Base-by-base conservation (phyloP, 1,140 invertebrate genomes). In the Cotesia chilonis region DNA sequence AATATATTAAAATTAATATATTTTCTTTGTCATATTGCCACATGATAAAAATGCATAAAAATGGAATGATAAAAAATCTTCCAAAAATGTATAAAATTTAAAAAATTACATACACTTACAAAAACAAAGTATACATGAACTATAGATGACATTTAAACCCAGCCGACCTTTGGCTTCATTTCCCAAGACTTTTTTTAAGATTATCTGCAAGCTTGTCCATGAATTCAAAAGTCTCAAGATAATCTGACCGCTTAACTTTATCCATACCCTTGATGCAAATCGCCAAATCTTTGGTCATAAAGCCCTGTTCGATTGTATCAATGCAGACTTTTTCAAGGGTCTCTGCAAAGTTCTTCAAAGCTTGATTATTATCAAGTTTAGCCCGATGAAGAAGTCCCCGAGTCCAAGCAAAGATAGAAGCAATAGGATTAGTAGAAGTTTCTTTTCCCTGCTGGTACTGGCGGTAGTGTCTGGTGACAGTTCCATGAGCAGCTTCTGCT, bases 351-450 rank as follows among this genome's bases (percentile, higher is more conserved):
- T 91, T 88, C 70, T 90, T 88, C 17, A 99, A 87, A 69, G 88
- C 86, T 17, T 87, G 75, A 80, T 99, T 99, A 57, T 93, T 90
- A 80, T 99, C 98, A 28, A 99, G 87, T 81, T 98, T 96, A 38
- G 96, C 97, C 75, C 98, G 91, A 84, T 99, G 97, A 57, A 94
- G 85, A 0, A 99, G 88, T 61, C 98, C 98, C 78, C 92, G 90
- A 0, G 96, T 97, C 98, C 98, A 99, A 4, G 98, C 98, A 87
- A 98, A 99, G 77, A 99, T 99, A 0, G 96, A 98, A n/a, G 98
- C 96, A 81, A 99, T 98, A 0, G 97, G 94, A 88, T 99, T 99
- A 12, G 97, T 99, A 1, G 96, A 98, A 1, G 97, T 99, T 88
- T 98, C 96, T 85, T 98, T 95, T 61, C 96, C 96, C 88, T 97